Evolutionary conservation across 2,888 invertebrate genomes (phyloP), one percentile per base, ranked within the genome.

Genomic region (Agrochola circellaris): DNA sequence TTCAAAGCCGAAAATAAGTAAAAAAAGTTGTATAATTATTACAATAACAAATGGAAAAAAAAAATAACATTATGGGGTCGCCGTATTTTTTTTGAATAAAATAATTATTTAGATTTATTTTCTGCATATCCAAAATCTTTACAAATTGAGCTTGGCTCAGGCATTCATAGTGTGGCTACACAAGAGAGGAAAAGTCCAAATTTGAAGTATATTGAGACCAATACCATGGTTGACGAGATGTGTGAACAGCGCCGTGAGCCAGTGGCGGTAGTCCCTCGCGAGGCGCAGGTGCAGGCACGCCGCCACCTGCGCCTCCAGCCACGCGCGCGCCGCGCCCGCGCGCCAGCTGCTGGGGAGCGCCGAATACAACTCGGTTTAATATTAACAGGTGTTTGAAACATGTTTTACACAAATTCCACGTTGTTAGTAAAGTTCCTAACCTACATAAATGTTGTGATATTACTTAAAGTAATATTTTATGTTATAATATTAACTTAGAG

Each of bases 301-400:
- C 45, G 98, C 97, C 77, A 98, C 95, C 92, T 98, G 98, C 86
- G 97, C 97, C 93, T 99, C 99, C 62, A 98, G 95, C 95, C 97
- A 97, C 85, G 97, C 97, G 79, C 97, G 94, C 0, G 96, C 96
- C 58, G 97, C 97, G 64, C 96, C 97, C 0, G 92, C 83, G 56
- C 90, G 90, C 90, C 92, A 91, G 9, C 90, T 89, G 54, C 84
- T 87, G n/a, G 9, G 42, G 42, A 42, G 42, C 11, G 1, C 0
- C 0, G 5, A 0, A 6, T 7, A 3, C 20, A 6, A 48, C 48
- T 0, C 15, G 5, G 5, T 15, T 48, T 48, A 17, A 15, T 17
- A 48, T 5, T 5, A 5, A 48, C 5, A 17, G 11, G 42, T 42
- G 42, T 11, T 42, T 0, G 42, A 42, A 42, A 42, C 42, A 42